These are phyloP conservation scores for Trigoniulus corallinus DNA, from an alignment of 1,140 invertebrate genomes.

Conservation along the genomic window DNA sequence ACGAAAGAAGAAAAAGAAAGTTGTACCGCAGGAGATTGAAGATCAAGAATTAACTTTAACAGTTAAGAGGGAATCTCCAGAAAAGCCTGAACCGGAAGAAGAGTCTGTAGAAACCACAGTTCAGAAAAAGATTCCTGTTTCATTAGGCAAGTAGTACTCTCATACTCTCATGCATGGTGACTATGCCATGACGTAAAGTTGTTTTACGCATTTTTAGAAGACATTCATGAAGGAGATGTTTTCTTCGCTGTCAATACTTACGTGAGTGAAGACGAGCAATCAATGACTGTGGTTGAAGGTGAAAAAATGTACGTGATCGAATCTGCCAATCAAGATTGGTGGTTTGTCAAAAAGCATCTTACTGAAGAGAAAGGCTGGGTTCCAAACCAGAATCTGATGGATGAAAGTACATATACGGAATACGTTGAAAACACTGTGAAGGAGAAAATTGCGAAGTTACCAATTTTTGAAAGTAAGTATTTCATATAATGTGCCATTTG, in stretches of 20 bases:
- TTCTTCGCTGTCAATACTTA: conserved; percentile 71
- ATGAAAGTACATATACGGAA: conserved; percentile 56
- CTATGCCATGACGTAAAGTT: neutral
- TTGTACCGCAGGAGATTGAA: neutral
- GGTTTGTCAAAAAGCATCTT: conserved; percentile 76
- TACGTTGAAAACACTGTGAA: conserved; percentile 73
- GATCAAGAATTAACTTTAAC: neutral
- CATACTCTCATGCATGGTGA: conserved; percentile 1
- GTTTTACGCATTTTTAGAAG: conserved; percentile 10
- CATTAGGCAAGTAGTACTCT: conserved; percentile 11
- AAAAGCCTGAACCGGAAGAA: conserved; percentile 10
- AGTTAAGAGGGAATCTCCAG: neutral
- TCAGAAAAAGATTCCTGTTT: conserved; percentile 11
- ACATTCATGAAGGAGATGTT: conserved; percentile 49
- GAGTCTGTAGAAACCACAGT: conserved; percentile 8
- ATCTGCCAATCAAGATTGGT: too few relatives aligned
- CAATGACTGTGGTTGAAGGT: conserved; percentile 74
- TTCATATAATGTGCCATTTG: neutral
- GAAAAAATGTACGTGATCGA: conserved; percentile 68
- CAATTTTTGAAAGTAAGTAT: conserved; percentile 74
- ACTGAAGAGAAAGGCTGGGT: conserved; percentile 84
- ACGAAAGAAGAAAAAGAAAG: conserved; percentile 5
- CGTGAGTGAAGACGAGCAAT: conserved; percentile 68
- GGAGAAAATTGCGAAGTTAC: conserved; percentile 78
- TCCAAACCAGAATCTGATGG: conserved; percentile 69